Conservation (phyloP, 2,113 vertebrate genomes). For the Antigone vipio region DNA sequence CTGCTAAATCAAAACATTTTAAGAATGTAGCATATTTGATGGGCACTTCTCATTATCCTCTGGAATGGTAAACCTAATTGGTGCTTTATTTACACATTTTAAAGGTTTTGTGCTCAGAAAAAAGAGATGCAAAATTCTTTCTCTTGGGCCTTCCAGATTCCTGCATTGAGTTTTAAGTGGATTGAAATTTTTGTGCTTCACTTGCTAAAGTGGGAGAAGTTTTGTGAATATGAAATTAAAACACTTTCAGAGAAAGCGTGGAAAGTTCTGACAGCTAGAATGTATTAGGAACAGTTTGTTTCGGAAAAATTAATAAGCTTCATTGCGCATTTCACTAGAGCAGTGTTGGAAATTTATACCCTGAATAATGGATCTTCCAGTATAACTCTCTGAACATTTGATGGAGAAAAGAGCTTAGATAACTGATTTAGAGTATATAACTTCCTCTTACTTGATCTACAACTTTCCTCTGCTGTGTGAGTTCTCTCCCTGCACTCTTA, state of each 20-base stretch:
- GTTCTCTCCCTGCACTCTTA: neutral
- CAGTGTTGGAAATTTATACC: neutral
- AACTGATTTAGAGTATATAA: slow-evolving; percentile 4
- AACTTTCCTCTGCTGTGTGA: neutral
- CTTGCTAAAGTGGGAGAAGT: slow-evolving; percentile 65
- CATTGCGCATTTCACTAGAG: neutral
- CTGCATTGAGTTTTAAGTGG: slow-evolving; percentile 71
- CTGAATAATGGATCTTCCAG: neutral
- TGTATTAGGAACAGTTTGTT: slow-evolving; percentile 15
- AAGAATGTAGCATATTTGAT: slow-evolving; percentile 64
- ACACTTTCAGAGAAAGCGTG: slow-evolving; percentile 54
- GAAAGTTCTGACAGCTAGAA: slow-evolving; percentile 13
- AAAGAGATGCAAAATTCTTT: slow-evolving; percentile 62
- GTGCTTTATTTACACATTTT: slow-evolving; percentile 67
- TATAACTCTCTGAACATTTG: neutral
- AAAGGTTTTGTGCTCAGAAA: slow-evolving; percentile 68
- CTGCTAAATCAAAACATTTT: slow-evolving; percentile 70
- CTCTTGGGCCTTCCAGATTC: slow-evolving; percentile 63
- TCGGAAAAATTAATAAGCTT: slow-evolving; percentile 18
- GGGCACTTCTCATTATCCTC: slow-evolving; percentile 65
- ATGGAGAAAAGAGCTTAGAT: neutral
- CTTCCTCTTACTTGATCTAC: neutral
- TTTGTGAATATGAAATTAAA: slow-evolving; percentile 72
- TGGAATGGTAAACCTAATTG: slow-evolving; percentile 70
- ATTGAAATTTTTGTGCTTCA: slow-evolving; percentile 68